phyloP scores from a whole-genome alignment of 2,113 vertebrate genomes.

The Manacus vitellinus region DNA sequence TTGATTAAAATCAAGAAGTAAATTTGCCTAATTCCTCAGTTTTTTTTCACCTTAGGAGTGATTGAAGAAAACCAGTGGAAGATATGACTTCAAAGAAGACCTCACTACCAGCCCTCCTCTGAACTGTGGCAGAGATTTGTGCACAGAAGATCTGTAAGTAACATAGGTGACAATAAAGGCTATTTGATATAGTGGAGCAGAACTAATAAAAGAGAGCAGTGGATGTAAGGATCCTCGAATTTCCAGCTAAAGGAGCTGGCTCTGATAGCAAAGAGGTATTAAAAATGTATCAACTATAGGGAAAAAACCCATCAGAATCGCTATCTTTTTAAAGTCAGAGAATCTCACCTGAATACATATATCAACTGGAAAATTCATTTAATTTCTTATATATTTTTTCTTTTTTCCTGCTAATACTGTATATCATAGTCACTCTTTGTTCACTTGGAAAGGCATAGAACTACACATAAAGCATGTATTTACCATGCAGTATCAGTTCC shows the following conservation, averaged over 20 bases:
- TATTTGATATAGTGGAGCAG: background rate
- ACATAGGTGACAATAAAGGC: background rate
- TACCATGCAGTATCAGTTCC: background rate
- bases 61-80: background rate
- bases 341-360: background rate
- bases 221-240: background rate
- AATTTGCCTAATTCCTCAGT: background rate
- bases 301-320: background rate
- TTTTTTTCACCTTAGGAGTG: background rate
- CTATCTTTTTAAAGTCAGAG: background rate
- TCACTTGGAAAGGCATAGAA: background rate
- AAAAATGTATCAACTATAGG: background rate
- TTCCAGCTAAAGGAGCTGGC: background rate
- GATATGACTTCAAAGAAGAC: background rate
- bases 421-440: background rate
- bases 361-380: background rate
- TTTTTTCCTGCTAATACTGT: background rate
- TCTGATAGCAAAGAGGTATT: background rate
- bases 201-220: background rate
- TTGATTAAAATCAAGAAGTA: background rate
- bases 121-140: background rate
- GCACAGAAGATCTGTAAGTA: rapidly evolving
- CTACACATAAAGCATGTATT: background rate
- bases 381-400: background rate
- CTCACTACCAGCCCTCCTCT: background rate